These are phyloP conservation scores for Podiceps cristatus DNA, from an alignment of 2,113 vertebrate species.

Conservation along the genomic window DNA sequence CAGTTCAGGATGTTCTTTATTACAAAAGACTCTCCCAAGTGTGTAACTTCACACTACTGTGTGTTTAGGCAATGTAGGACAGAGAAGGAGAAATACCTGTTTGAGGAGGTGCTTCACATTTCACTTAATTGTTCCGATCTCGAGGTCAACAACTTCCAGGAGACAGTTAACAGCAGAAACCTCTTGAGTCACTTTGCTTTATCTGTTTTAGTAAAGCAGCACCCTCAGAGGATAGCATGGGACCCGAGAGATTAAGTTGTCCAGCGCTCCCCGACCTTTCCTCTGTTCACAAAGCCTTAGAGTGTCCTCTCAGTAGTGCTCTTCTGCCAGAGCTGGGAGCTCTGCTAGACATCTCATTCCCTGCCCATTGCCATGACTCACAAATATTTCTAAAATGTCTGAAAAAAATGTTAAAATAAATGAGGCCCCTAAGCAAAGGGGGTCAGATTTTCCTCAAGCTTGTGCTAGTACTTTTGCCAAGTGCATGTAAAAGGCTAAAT, in stretches of 20 bases:
- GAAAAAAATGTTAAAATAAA: not conserved
- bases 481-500: slow-evolving; percentile 2
- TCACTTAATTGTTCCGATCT: slow-evolving; percentile 32
- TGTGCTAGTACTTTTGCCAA: not conserved
- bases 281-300: not conserved
- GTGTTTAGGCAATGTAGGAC: not conserved
- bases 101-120: slow-evolving; percentile 47
- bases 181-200: slow-evolving; percentile 3
- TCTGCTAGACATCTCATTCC: not conserved
- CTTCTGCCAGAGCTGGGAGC: not conserved
- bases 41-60: slow-evolving; percentile 53
- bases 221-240: not conserved
- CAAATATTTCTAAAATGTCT: not conserved
- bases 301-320: not conserved
- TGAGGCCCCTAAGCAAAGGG: not conserved
- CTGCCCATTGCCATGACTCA: not conserved
- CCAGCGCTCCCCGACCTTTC: not conserved
- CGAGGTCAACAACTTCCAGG: slow-evolving; percentile 10
- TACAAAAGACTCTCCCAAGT: not conserved
- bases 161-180: slow-evolving; percentile 6
- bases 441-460: not conserved
- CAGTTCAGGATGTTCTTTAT: not conserved
- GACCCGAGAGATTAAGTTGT: not conserved
- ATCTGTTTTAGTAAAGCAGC: not conserved
- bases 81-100: not conserved